A percentile compares a stretch with the other conserved stretches of the same genome.
These are phyloP conservation scores for Knipowitschia caucasica DNA, from an alignment of 2,797 vertebrate species.

Conservation along the genomic window DNA sequence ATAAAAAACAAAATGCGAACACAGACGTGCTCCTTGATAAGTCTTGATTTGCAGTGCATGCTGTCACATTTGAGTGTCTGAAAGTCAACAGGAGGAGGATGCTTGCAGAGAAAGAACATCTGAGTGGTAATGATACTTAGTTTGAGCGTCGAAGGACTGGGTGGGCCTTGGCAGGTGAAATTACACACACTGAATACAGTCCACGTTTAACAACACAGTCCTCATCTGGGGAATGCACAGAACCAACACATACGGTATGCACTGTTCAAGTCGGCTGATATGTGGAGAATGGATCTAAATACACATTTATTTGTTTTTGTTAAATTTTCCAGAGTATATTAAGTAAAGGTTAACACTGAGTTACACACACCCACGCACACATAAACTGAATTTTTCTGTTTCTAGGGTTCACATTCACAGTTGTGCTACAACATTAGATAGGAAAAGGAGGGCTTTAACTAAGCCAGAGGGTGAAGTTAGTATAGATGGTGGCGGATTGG, in stretches of 20 bases:
- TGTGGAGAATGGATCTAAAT: constrained; percentile 84
- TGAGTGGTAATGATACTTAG: constrained; percentile 59
- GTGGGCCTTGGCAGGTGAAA: constrained; percentile 77
- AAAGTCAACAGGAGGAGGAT: constrained; percentile 45
- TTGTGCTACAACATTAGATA: constrained; percentile 94
- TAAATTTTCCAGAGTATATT: constrained; percentile 69
- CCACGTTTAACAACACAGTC: constrained; percentile 82
- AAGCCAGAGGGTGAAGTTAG: constrained; percentile 39
- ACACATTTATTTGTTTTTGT: constrained; percentile 68
- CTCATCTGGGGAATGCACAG: constrained; percentile 79
- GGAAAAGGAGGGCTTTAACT: constrained; percentile 52
- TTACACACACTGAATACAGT: constrained; percentile 89
- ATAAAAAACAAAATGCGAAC: constrained; percentile 35
- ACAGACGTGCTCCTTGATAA: constrained; percentile 34
- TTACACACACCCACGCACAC: constrained; percentile 81
- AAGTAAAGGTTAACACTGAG: constrained; percentile 92
- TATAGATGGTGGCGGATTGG: constrained; percentile 75
- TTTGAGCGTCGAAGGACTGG: constrained; percentile 65
- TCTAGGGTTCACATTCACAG: constrained; percentile 94
- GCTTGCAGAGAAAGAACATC: constrained; percentile 58
- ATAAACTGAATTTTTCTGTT: constrained; percentile 74
- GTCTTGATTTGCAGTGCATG: constrained; percentile 51
- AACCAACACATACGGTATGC: constrained; percentile 83
- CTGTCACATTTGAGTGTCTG: constrained; percentile 39
- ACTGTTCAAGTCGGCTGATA: constrained; percentile 84